These are phyloP conservation scores for Amyelois transitella DNA, from an alignment of 1,140 invertebrate genomes.

Conservation along the genomic window DNA sequence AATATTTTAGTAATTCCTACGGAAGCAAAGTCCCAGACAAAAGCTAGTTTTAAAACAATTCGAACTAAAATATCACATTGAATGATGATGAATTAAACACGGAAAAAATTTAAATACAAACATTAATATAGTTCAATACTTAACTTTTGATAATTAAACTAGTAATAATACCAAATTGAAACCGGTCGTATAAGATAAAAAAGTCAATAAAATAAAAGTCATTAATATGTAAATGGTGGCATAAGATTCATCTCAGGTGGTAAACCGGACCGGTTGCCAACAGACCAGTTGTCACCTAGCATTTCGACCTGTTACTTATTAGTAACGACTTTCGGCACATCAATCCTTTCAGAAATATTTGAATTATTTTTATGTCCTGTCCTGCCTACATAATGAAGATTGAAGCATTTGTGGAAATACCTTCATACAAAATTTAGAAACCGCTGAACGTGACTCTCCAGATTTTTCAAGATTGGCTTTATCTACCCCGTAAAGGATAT, in stretches of 20 bases:
- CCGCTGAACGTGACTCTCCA: no score
- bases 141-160: constrained; percentile 17
- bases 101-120: not conserved
- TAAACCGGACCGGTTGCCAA: constrained; percentile 62
- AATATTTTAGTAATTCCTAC: no score
- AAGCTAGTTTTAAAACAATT: no score
- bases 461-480: no score
- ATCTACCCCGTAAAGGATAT: no score
- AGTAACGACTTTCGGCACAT: constrained; percentile 26
- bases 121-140: not conserved
- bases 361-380: not conserved
- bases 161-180: constrained; percentile 16
- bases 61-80: no score
- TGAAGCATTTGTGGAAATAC: no score
- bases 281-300: constrained; percentile 61
- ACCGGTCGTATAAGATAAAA: constrained; percentile 25
- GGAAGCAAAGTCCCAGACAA: no score
- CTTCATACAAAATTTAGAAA: no score
- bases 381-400: no score
- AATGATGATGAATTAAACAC: no score
- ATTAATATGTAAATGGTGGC: constrained; percentile 62
- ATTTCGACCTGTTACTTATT: constrained; percentile 21
- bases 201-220: constrained; percentile 48
- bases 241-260: constrained; percentile 59
- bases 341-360: not conserved